Evolutionary conservation across 2,888 invertebrate species (phyloP).

Genomic region (Acrobasis repandana): DNA sequence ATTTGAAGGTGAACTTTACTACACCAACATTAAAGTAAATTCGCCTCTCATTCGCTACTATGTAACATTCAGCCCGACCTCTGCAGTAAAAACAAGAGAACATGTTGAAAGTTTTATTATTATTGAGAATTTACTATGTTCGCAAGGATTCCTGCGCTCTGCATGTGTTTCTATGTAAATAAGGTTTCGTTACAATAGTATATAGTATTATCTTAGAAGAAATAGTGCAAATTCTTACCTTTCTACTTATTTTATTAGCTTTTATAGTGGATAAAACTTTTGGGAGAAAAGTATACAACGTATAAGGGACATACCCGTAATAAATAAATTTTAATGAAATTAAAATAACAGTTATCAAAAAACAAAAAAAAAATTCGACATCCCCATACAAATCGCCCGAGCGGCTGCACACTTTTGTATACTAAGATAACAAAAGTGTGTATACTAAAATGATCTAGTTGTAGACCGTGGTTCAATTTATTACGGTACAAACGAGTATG

Average conservation of each 20-base stretch:
- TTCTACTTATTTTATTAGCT: neutral
- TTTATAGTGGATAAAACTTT: too few species aligned
- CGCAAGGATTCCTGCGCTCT: neutral
- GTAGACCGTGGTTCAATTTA: too few species aligned
- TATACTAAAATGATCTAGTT: too few species aligned
- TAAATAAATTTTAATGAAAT: too few species aligned
- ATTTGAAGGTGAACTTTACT: neutral
- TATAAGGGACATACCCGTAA: too few species aligned
- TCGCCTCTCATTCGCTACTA: neutral
- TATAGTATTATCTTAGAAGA: neutral
- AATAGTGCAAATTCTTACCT: neutral
- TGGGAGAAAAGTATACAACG: too few species aligned
- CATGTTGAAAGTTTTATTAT: slow-evolving; percentile 23
- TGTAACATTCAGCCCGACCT: slow-evolving; percentile 12
- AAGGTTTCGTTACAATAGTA: neutral
- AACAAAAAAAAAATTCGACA: too few species aligned
- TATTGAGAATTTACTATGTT: slow-evolving; percentile 20
- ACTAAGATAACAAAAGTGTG: too few species aligned
- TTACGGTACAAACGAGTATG: too few species aligned
- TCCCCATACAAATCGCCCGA: too few species aligned
- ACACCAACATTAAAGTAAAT: neutral
- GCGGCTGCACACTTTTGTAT: too few species aligned
- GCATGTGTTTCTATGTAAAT: slow-evolving; percentile 4
- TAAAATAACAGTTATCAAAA: too few species aligned
- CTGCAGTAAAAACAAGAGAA: slow-evolving; percentile 15